These are phyloP conservation scores for Thera britannica DNA, from an alignment of 2,888 invertebrate species.

Conservation along the genomic window DNA sequence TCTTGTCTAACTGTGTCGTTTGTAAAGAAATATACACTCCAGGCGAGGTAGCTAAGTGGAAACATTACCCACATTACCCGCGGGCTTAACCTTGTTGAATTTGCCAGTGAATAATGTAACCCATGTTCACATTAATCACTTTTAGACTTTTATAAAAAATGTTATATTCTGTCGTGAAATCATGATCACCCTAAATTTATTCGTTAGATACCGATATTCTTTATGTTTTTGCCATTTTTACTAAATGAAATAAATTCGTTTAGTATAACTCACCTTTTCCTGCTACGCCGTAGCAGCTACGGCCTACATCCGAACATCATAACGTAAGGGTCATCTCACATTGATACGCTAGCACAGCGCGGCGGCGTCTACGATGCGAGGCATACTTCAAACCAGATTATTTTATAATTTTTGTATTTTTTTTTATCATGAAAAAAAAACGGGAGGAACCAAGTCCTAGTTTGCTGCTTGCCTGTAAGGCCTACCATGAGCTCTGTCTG, in stretches of 20 bases:
- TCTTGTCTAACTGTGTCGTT: conserved; percentile 28
- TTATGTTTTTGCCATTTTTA: not conserved
- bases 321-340: not conserved
- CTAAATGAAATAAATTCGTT: conserved; percentile 14
- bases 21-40: conserved; percentile 20
- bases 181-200: not conserved
- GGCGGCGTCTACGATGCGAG: too few species aligned
- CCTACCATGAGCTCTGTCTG: too few species aligned
- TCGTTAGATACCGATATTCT: not conserved
- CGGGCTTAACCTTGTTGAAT: conserved; percentile 11
- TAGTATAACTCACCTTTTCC: conserved; percentile 3
- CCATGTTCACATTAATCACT: conserved; percentile 15
- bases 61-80: conserved; percentile 8
- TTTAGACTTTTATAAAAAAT: conserved; percentile 3
- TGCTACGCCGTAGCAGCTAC: conserved; percentile 5
- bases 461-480: too few species aligned
- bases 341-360: too few species aligned
- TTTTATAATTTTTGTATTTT: too few species aligned
- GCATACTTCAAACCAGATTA: too few species aligned
- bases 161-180: not conserved
- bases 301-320: conserved; percentile 9
- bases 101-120: conserved; percentile 15
- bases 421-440: too few species aligned
- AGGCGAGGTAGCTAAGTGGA: conserved; percentile 11
- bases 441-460: too few species aligned